Base-by-base conservation (phyloP, 2,797 vertebrate genomes). In the Sylvia borin region DNA sequence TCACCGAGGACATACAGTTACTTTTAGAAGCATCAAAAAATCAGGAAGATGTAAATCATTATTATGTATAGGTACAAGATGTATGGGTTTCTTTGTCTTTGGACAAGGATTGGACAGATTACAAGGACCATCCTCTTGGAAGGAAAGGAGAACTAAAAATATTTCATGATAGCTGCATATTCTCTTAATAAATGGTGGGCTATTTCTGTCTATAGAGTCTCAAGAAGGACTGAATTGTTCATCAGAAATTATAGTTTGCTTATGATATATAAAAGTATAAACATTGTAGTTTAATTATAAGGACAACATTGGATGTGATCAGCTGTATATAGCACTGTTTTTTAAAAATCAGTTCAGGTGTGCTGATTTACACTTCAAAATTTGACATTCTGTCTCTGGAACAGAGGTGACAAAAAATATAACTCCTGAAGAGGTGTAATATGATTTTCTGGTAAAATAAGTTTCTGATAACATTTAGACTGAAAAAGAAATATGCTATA, bases 401-500 rank as follows among this genome's bases (percentile, higher is more conserved):
- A 73, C 21, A 79, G 11, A 64, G 6, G 9, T 64, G 61, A 74
- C 42, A 60, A 38, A 47, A 82, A 36, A 8, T 47, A 36, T 53
- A 76, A 74, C 11, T 57, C 29, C 12, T 55, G 40, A 87, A 74
- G 75, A 72, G 25, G 2, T 74, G 36, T 34, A 50, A 21, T 36
- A 74, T 36, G n/a, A 20, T 86, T 85, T 92, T 80, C 47, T 74
- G 81, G 89, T 72, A 57, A 91, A 95, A 92, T 40, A 93, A 81
- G 82, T 19, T 78, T 81, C 40, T 71, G 32, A 61, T 83, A 92
- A 68, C 9, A 58, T 61, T 85, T 83, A 73, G 27, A 2, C 27
- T 74, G 81, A 82, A 53, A 87, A 91, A 89, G 51, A 92, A 94
- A 92, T 72, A 85, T 54, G 16, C 40, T 80, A 17, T 54, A 65